Conservation (phyloP, 2,797 vertebrate species). For the Holocentrus rufus region DNA sequence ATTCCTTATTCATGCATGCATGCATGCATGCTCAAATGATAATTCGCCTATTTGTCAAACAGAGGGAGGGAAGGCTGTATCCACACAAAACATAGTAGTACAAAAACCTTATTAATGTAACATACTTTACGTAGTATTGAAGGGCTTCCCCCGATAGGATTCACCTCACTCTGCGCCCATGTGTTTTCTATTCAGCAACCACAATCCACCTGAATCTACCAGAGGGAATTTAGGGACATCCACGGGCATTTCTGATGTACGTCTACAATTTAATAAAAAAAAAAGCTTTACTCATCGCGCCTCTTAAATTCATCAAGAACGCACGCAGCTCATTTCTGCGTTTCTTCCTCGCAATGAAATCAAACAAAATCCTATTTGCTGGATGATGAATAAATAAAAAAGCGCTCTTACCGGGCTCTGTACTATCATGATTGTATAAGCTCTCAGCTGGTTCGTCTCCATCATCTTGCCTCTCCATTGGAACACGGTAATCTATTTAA, state of each 20-base stretch:
- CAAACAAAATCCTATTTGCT: neutral
- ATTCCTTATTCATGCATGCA: too few relatives aligned
- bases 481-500: neutral
- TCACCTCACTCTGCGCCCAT: neutral
- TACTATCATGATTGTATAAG: constrained; percentile 15
- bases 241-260: too few relatives aligned
- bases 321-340: neutral
- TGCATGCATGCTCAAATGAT: too few relatives aligned
- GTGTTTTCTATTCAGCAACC: neutral
- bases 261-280: too few relatives aligned
- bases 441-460: constrained; percentile 22
- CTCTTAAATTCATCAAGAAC: neutral
- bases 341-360: neutral
- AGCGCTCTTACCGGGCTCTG: constrained; percentile 61
- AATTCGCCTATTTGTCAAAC: too few relatives aligned
- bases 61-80: too few relatives aligned
- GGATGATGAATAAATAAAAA: too few relatives aligned
- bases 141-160: neutral
- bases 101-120: too few relatives aligned
- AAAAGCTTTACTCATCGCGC: too few relatives aligned
- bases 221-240: neutral
- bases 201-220: neutral
- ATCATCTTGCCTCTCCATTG: constrained; percentile 61
- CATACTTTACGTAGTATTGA: neutral
- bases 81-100: too few relatives aligned